Percentiles rank a stretch among this genome's conserved stretches.
These are phyloP conservation scores for Eilema caniola DNA, from an alignment of 2,888 invertebrate species.

Conservation along the genomic window DNA sequence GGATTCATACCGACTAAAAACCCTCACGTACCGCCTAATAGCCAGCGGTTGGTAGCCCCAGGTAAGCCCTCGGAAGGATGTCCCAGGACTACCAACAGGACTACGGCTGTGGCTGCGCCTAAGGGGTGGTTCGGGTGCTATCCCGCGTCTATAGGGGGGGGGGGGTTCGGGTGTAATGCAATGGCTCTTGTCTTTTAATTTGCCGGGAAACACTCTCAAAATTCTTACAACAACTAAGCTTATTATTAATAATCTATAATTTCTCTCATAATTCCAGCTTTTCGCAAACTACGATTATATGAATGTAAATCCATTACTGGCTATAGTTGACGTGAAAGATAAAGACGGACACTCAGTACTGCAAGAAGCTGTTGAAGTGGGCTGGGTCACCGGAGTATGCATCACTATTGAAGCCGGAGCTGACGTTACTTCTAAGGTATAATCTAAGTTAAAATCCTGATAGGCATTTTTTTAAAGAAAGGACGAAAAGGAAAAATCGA, in stretches of 20 bases:
- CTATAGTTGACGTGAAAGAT: conserved; percentile 81
- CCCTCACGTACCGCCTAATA: too few species aligned
- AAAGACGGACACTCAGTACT: conserved; percentile 83
- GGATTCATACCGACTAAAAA: too few species aligned
- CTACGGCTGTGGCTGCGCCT: too few species aligned
- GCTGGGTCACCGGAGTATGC: conserved; percentile 84
- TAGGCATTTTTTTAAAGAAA: too few species aligned
- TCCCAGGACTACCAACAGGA: too few species aligned
- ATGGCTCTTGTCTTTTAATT: not conserved
- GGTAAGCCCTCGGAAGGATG: too few species aligned
- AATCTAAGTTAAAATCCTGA: not conserved
- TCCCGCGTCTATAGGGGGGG: too few species aligned
- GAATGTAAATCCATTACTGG: conserved; percentile 71
- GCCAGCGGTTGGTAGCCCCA: too few species aligned
- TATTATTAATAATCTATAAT: not conserved
- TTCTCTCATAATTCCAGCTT: conserved; percentile 55
- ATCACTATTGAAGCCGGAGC: conserved; percentile 84
- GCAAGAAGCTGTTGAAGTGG: conserved; percentile 81
- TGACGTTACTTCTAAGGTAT: conserved; percentile 79
- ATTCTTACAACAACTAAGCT: not conserved
- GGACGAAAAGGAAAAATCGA: too few species aligned
- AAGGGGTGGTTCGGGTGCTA: too few species aligned
- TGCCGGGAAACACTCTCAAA: not conserved
- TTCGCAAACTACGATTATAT: conserved; percentile 73
- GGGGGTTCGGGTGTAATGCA: too few species aligned